Base-by-base conservation (phyloP, 2,888 invertebrate genomes). In the Pristionchus arcanus region DNA sequence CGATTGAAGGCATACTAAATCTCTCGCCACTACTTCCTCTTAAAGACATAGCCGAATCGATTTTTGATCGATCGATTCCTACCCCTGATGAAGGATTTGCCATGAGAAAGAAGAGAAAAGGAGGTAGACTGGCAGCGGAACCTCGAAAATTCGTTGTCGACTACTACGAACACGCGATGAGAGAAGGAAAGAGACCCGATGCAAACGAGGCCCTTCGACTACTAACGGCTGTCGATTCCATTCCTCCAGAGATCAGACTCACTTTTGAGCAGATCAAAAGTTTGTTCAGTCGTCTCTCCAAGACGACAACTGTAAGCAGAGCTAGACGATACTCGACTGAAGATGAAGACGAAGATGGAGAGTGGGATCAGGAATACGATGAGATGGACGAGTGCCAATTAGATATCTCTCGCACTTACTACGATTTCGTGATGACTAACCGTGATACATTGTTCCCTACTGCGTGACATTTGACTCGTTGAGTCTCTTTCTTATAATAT, bases 201-300 rank as follows among this genome's bases (percentile, higher is more conserved):
- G n/a, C 28, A n/a, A 21, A 66, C 11, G 66, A 66, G n/a, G 66
- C 66, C 2, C 66, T 66, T n/a, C 66, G 66, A 3, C 66, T 66
- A n/a, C 3, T 66, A n/a, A 21, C 28, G 9, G 66, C 66, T 28
- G 66, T n/a, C 25, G 66, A 66, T 4, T 11, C 21, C n/a, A 66
- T 66, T 28, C 28, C 66, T 66, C 21, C n/a, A 9, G 66, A 66
- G 66, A n/a, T n/a, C n/a, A 66, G 66, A 66, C 66, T n/a, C 66
- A 66, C 66, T 66, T 66, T 21, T 28, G n/a, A 66, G n/a, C 66
- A 66, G 66, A 66, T n/a, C n/a, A 66, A 66, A 21, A 66, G 66
- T 28, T 21, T 66, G 11, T 66, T 66, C 66, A 21, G 21, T 66
- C 66, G 66, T n/a, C 25, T 66, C 11, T 66, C 66, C n/a, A 66